These are phyloP conservation scores for Pelobates cultripes DNA, from an alignment of 2,797 vertebrate genomes.

Conservation along the genomic window DNA sequence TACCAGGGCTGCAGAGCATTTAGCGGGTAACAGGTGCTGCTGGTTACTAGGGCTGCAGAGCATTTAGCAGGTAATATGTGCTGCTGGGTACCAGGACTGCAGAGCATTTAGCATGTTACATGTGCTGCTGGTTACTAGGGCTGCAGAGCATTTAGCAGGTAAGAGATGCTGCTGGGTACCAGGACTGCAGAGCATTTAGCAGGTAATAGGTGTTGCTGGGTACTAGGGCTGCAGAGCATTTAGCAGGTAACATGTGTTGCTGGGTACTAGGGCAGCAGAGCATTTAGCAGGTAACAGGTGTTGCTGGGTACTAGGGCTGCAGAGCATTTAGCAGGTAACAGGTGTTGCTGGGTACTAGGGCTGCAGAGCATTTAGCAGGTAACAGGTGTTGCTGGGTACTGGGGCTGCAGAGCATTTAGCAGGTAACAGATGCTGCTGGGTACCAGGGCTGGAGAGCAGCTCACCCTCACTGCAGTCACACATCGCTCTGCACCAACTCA, in stretches of 20 bases:
- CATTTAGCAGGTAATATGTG: not conserved
- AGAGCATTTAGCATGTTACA: slow-evolving; percentile 8
- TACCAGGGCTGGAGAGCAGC: slow-evolving; percentile 25
- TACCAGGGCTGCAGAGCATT: not conserved
- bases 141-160: slow-evolving; percentile 13
- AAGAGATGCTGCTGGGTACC: too few relatives aligned
- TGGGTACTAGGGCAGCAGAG: too few relatives aligned
- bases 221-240: too few relatives aligned
- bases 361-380: not conserved
- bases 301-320: too few relatives aligned
- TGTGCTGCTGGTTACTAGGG: slow-evolving; percentile 22
- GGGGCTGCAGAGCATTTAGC: not conserved
- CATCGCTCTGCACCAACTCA: slow-evolving; percentile 24
- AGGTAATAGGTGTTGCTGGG: too few relatives aligned
- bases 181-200: too few relatives aligned
- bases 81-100: slow-evolving; percentile 14
- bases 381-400: not conserved
- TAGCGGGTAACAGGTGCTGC: not conserved
- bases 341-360: too few relatives aligned
- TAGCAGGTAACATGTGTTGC: too few relatives aligned
- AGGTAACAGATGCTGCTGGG: not conserved
- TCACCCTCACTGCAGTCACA: slow-evolving; percentile 35
- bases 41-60: not conserved
- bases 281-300: too few relatives aligned
- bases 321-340: too few relatives aligned